Conservation (phyloP, 37 sponge, comb jelly and placozoan species). For the Beroe forskalii region DNA sequence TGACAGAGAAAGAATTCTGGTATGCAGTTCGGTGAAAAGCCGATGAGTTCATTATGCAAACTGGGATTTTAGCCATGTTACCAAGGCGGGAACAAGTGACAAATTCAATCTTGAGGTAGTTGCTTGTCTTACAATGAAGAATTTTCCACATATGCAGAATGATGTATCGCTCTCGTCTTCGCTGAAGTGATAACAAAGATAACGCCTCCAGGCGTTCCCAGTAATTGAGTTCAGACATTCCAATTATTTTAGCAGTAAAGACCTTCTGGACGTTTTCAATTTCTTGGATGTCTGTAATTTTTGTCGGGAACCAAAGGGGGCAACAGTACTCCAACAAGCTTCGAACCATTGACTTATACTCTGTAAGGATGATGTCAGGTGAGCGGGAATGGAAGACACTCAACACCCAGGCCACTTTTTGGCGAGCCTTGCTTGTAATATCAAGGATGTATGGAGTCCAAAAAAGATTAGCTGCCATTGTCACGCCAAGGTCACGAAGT, state of each 20-base stretch:
- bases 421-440: not conserved
- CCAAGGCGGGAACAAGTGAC: not conserved
- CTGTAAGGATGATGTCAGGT: not conserved
- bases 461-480: not conserved
- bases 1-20: not conserved
- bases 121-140: not conserved
- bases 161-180: not conserved
- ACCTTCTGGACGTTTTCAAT: not conserved
- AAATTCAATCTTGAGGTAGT: not conserved
- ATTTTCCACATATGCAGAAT: not conserved
- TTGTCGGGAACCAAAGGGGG: not conserved
- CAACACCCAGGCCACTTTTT: constrained; percentile 11
- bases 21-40: not conserved
- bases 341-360: constrained; percentile 5
- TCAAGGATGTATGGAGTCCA: not conserved
- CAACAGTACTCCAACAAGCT: constrained; percentile 8
- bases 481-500: not conserved
- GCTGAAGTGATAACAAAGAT: not conserved
- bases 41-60: not conserved
- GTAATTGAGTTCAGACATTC: not conserved
- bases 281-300: not conserved
- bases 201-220: not conserved
- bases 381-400: not conserved
- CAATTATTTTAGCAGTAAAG: not conserved
- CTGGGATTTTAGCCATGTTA: not conserved